phyloP scores from a whole-genome alignment of 2,797 vertebrate species.

The Microtus obscurus region DNA sequence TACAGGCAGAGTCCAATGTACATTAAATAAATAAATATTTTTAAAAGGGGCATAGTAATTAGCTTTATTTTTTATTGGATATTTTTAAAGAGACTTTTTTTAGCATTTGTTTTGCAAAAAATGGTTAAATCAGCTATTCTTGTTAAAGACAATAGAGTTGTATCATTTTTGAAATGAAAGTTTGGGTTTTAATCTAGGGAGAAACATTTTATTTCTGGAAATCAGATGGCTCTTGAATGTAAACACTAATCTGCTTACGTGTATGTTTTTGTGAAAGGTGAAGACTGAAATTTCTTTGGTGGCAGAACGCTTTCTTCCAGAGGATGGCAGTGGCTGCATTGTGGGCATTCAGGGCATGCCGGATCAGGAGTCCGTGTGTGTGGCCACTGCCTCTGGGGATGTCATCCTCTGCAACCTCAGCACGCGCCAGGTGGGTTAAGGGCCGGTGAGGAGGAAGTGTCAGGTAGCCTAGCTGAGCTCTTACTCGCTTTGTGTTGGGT shows the following conservation, averaged over 20 bases:
- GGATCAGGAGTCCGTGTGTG: conserved; percentile 93
- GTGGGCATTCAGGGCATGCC: conserved; percentile 94
- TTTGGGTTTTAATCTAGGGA: conserved; percentile 47
- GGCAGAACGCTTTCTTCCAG: conserved; percentile 90
- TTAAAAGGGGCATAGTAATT: not conserved
- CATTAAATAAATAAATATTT: too few relatives aligned
- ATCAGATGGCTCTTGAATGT: not conserved
- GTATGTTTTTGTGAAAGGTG: conserved; percentile 87
- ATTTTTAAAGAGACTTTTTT: conserved; percentile 55
- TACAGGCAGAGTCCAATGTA: too few relatives aligned
- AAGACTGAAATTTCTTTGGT: conserved; percentile 91
- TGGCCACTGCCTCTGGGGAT: conserved; percentile 94
- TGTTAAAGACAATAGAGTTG: conserved; percentile 18
- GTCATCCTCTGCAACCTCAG: conserved; percentile 93
- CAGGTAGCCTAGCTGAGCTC: not conserved
- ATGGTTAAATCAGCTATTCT: not conserved
- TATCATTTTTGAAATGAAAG: conserved; percentile 54
- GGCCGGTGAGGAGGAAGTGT: not conserved
- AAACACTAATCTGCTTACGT: conserved; percentile 41
- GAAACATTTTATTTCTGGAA: conserved; percentile 27
- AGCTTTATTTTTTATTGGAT: not conserved
- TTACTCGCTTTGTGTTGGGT: not conserved
- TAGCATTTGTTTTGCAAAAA: conserved; percentile 13
- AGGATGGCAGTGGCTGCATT: conserved; percentile 92
- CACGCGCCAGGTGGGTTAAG: conserved; percentile 89